These are phyloP conservation scores for Clepsis dumicolana DNA, from an alignment of 2,888 invertebrate species.

Conservation along the genomic window DNA sequence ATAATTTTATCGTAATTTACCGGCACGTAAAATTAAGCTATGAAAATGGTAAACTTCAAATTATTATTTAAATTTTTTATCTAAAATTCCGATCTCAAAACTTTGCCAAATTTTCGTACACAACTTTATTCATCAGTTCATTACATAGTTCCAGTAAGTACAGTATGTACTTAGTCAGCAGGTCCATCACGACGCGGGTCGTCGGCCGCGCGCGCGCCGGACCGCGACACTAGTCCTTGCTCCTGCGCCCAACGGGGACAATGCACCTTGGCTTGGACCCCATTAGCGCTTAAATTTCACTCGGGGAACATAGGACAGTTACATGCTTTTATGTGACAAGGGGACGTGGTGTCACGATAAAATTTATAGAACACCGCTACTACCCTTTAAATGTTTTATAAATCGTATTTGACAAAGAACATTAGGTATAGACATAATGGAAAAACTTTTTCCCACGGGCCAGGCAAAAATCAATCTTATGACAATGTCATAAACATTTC, in stretches of 20 bases:
- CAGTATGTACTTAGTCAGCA: slow-evolving; percentile 24
- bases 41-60: too few relatives aligned
- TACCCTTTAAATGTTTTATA: too few relatives aligned
- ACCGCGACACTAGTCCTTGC: slow-evolving; percentile 71
- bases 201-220: slow-evolving; percentile 68
- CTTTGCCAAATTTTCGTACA: not conserved
- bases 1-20: too few relatives aligned
- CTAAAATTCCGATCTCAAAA: too few relatives aligned
- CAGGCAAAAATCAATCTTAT: too few relatives aligned
- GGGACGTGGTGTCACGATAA: slow-evolving; percentile 6
- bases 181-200: slow-evolving; percentile 59
- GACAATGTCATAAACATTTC: too few relatives aligned
- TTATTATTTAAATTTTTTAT: too few relatives aligned
- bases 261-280: slow-evolving; percentile 58
- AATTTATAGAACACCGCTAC: not conserved
- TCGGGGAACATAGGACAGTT: slow-evolving; percentile 14
- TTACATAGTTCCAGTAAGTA: not conserved
- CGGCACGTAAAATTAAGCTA: too few relatives aligned
- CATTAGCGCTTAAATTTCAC: slow-evolving; percentile 43
- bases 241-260: slow-evolving; percentile 63
- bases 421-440: too few relatives aligned
- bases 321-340: not conserved
- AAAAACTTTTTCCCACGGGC: too few relatives aligned
- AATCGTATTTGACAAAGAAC: not conserved
- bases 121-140: not conserved